A percentile compares a stretch with the other conserved stretches of the same genome.
phyloP scores from a whole-genome alignment of 1,140 invertebrate species.

The Aphis craccivora region DNA sequence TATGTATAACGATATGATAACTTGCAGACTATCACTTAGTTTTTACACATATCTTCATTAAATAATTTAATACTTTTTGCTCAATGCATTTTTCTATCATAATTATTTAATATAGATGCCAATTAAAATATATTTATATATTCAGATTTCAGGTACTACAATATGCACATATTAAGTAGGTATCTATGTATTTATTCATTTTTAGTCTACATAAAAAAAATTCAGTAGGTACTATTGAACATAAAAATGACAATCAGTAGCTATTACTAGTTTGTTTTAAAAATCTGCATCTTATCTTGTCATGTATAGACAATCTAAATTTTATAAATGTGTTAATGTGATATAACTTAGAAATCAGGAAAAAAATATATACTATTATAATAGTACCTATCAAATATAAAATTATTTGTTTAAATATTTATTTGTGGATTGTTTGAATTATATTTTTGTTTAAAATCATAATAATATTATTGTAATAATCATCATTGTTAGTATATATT shows the following conservation, averaged over 20 bases:
- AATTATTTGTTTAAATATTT: not conserved
- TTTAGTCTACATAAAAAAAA: not conserved
- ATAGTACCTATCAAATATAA: not conserved
- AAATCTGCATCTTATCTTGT: not conserved
- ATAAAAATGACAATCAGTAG: constrained; percentile 4
- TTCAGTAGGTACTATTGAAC: not conserved
- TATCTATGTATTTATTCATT: not conserved
- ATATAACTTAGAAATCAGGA: not conserved
- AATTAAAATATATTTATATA: not conserved
- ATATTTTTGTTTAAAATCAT: not conserved
- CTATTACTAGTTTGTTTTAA: not conserved
- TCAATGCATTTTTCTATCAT: constrained; percentile 19
- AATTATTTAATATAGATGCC: not conserved
- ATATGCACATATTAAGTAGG: not conserved
- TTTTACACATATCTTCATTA: not conserved
- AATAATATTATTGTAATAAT: not conserved
- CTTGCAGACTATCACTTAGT: not conserved
- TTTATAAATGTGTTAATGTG: constrained; percentile 13
- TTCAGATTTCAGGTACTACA: not conserved
- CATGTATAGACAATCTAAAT: not conserved
- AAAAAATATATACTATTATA: not conserved
- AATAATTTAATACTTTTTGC: constrained; percentile 32
- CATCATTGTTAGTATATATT: not conserved
- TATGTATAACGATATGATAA: not conserved
- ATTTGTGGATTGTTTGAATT: not conserved